Evolutionary conservation across 1,140 invertebrate genomes (phyloP).

Genomic region (Cherax destructor): DNA sequence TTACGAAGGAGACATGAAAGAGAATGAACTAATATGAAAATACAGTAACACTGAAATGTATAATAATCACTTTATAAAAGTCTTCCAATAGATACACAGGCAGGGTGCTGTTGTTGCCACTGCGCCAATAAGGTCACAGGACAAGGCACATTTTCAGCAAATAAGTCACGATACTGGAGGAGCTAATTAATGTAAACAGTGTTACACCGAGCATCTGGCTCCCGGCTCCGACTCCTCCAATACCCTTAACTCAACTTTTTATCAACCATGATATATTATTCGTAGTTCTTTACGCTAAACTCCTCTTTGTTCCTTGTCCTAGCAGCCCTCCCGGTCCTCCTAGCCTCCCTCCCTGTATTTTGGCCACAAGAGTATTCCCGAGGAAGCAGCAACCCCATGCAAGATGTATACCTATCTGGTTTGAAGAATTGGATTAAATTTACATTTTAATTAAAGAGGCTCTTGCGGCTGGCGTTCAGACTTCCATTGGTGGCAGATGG

Average conservation of each 20-base stretch:
- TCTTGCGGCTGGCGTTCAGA: conserved; percentile 28
- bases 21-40: too few species aligned
- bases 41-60: too few species aligned
- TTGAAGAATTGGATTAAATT: conserved; percentile 58
- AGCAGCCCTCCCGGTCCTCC: not conserved
- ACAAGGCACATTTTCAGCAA: too few species aligned
- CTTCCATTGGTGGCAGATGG: conserved; percentile 18
- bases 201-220: too few species aligned
- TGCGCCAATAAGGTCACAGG: too few species aligned
- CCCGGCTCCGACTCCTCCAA: not conserved
- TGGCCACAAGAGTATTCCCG: not conserved
- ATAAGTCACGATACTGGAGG: too few species aligned
- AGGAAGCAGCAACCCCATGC: conserved; percentile 7
- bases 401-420: conserved; percentile 48
- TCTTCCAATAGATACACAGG: too few species aligned
- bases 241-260: too few species aligned
- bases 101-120: too few species aligned
- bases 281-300: not conserved
- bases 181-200: too few species aligned
- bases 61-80: too few species aligned
- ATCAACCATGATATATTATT: not conserved
- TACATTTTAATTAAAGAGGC: conserved; percentile 54
- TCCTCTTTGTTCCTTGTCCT: not conserved
- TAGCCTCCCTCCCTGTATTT: not conserved
- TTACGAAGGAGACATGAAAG: too few species aligned